Base-by-base conservation (phyloP, 2,113 vertebrate genomes). In the Herpailurus yagouaroundi region DNA sequence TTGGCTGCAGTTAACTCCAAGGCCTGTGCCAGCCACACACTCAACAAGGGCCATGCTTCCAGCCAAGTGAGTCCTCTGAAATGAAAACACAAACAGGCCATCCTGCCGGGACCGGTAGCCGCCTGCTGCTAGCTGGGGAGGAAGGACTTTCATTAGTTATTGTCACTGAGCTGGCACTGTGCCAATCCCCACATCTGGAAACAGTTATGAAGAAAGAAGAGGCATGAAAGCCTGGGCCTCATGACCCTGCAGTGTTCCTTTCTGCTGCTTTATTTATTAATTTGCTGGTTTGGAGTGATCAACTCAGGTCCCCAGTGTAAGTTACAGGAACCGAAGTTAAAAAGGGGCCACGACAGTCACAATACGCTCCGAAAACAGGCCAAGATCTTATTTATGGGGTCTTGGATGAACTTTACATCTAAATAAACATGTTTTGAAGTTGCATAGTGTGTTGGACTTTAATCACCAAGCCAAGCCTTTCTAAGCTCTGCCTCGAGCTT, bases 151-250 rank as follows among this genome's bases (percentile, higher is more conserved):
- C 97, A 95, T 98, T 91, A 79, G 82, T 97, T 97, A 92, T 63
- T 97, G 98, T 98, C 98, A 97, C 8, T 57, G 89, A 96, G 98
- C 91, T 98, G 98, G 98, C 94, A 83, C 60, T 48, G 96, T 92
- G 97, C 97, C 98, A 97, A 88, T 69, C 33, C 48, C 71, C 94
- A 98, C 99, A 99, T 99, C 99, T 99, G 99, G 99, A 99, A 99
- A 50, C 87, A 83, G 97, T 99, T 99, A 98, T 29, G 76, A 63
- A 94, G 97, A 97, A 97, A 97, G 68, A 87, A 79, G 89, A 96
- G 89, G 92, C 89, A 90, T 64, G 88, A 93, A 94, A 96, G 93
- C 95, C 96, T 64, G 33, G 95, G 95, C 98, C 97, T 97, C 94
- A 88, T 98, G 98, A 97, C 98, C 94, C 95, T 4, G 31, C 84